Base-by-base conservation (phyloP, 2,888 invertebrate species). In the Torymus texanus region DNA sequence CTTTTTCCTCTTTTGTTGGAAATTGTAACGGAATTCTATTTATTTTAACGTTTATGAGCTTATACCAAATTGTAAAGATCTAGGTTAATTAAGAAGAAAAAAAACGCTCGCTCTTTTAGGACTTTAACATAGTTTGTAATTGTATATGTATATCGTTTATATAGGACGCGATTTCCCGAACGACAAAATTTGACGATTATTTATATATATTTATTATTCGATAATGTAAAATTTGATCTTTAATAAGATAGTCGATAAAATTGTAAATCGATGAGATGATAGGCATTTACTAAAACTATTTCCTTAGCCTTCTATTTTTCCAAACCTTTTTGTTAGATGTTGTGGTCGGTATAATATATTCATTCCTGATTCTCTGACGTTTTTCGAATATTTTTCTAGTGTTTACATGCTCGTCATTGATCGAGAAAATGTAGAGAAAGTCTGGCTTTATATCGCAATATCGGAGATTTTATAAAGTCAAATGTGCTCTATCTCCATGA, bases 381-480 rank as follows among this genome's bases (percentile, higher is more conserved):
- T 73, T 56, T 78, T 73, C 24, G 56, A 62, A 73, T 62, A 78
- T 78, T 78, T 78, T 73, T 67, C 56, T 62, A 55, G 18, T 24
- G 55, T 72, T 72, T 72, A 75, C 61, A 67, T 11, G 21, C 56
- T 65, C n/a, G 21, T 16, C 41, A 16, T 18, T 16, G 12, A 71
- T 62, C 61, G 21, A 51, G 51, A 71, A 71, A 55, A 50, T 41
- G 41, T 65, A 66, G 11, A 8, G 53, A 75, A 29, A 16, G 41
- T 65, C 16, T 59, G 51, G 59, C 51, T 71, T 51, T 53, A 41
- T 41, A 56, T 65, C 58, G 14, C 11, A 50, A 63, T 58, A 24
- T 59, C 12, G 14, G 58, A 55, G 56, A 56, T 68, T 55, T 62
- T 50, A 29, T 50, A 29, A 72, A 41, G 41, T 55, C 16, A 29